Base-by-base conservation (phyloP, 2,113 vertebrate genomes). In the Jacana jacana region DNA sequence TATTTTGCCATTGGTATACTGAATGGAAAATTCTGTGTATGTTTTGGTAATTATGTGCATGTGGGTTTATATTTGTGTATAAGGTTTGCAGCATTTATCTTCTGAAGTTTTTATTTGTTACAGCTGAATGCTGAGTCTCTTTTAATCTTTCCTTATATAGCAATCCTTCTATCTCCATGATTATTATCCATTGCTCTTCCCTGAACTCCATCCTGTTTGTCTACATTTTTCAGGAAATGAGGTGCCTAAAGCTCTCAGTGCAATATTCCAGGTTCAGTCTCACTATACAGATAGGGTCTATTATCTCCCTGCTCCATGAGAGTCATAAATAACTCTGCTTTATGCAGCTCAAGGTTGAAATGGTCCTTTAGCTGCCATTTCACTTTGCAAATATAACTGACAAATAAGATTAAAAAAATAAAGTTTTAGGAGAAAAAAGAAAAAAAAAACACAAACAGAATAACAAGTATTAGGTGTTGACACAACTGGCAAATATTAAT, bases 281-380 rank as follows among this genome's bases (percentile, higher is more conserved):
- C 42, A 85, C 75, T 73, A 46, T 81, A 88, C 25, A 88, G 68
- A 90, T 93, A 86, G 75, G 18, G 85, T 83, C 85, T 95, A 83
- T 96, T 91, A 97, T 94, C 61, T 88, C 33, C 66, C 71, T 91
- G 18, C 15, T 96, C 68, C 42, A 75, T 9, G 24, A 94, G 35
- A 93, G 57, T 33, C 82, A 93, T 89, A 94, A 96, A 95, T 96
- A 94, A 70, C 39, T 82, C 79, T 86, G 10, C 68, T 89, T 89
- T 81, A 75, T 61, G 71, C 85, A 88, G 80, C 82, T 96, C 92
- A 88, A 95, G 88, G 90, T 95, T 96, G 82, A 91, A 96, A 66
- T 64, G 25, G 51, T 75, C 55, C 72, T 94, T 93, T 60, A 90
- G 42, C 48, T 96, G 85, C 79, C 88, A 89, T 52, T 54, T 71